Base-by-base conservation (phyloP, 2,113 vertebrate species). In the Etheostoma spectabile region DNA sequence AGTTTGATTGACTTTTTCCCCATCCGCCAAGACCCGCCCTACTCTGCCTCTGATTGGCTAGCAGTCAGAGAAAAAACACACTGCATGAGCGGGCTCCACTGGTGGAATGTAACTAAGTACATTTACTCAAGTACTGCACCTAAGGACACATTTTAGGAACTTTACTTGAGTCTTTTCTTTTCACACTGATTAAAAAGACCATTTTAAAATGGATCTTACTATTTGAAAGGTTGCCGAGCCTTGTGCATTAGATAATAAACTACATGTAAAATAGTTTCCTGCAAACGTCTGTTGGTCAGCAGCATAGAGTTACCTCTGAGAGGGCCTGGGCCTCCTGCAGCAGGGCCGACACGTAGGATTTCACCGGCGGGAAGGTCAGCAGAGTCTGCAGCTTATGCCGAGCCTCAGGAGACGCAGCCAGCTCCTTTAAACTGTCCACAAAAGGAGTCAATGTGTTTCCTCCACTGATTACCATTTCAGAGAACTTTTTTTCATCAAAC, bases 341-440 rank as follows among this genome's bases (percentile, higher is more conserved):
- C 82, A 97, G 91, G 53, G 93, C 75, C 8, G 62, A 74, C 85
- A 96, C 7, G 0, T 96, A 91, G 8, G 93, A 92, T 76, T 93
- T 95, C 8, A 92, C 88, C 35, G 92, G 88, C 30, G 93, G 82
- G 1, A 90, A 94, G 48, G 93, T 94, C 73, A 97, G 92, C 76
- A 96, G 80, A 5, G 93, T 90, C 30, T 96, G 96, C 55, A 98
- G 74, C 79, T 94, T 96, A 73, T 94, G 93, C 90, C 95, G 97
- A 80, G 95, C 94, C 68, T 81, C 82, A 27, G 85, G 89, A 64
- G 96, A 97, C 63, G 90, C 2, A 0, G 93, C 88, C 71, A 98
- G 92, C 46, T 96, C 96, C 82, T 95, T 95, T 86, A 98, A 91
- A 89, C 98, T 99, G 93, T 8, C 72, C 52, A 68, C 52, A 64